Percentiles rank a stretch among this genome's conserved stretches.
Conservation (phyloP, 2,113 vertebrate species). For the Stigmatopora nigra region DNA sequence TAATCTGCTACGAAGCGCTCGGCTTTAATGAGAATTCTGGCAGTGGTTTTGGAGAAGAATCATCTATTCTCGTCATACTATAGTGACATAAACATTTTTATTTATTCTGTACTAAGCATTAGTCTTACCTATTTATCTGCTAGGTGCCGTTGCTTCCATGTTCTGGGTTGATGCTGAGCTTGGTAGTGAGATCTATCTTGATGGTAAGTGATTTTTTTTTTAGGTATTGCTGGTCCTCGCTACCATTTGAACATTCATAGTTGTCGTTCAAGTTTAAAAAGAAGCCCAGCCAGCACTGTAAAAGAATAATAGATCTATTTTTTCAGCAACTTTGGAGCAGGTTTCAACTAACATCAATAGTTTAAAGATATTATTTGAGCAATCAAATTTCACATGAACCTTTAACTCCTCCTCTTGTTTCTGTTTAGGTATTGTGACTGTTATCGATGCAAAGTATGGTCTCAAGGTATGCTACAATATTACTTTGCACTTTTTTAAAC, state of each 20-base stretch:
- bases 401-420: slow-evolving; percentile 4
- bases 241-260: background rate
- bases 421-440: slow-evolving; percentile 80
- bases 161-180: slow-evolving; percentile 98
- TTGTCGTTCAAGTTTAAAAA: background rate
- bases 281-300: background rate
- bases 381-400: too few species aligned
- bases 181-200: slow-evolving; percentile 93
- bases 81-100: background rate
- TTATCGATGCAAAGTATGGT: slow-evolving; percentile 91
- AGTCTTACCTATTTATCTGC: slow-evolving; percentile 20
- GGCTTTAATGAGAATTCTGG: background rate
- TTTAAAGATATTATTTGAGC: too few species aligned
- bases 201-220: slow-evolving; percentile 74
- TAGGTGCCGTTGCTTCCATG: slow-evolving; percentile 94
- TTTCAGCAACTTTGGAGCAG: background rate
- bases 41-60: background rate
- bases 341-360: too few species aligned
- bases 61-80: background rate
- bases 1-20: slow-evolving; percentile 32
- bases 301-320: background rate
- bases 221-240: background rate
- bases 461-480: slow-evolving; percentile 72
- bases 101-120: background rate
- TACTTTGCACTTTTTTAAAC: background rate